Evolutionary conservation across 2,888 invertebrate genomes (phyloP), one percentile per base, ranked within the genome.

Genomic region (Morinoia aosen): DNA sequence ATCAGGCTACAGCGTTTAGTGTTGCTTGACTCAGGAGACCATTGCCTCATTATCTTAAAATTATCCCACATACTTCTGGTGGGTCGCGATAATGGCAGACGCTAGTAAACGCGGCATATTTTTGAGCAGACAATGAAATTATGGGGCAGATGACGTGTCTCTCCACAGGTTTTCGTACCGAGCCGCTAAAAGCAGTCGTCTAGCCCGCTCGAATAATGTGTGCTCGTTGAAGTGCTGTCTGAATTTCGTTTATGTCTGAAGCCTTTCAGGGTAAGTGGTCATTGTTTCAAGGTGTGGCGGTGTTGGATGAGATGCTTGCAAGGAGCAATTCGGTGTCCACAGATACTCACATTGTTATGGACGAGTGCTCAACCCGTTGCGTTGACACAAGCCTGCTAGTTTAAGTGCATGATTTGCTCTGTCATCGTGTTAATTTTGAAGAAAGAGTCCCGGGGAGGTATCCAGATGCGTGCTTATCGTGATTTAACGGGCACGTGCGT

Each of bases 241-340:
- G 76, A 76, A 76, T 76, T 76, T 76, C 76, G 25, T 25, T 76
- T 76, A 76, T 33, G 76, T 76, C 76, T 76, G 76, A 76, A 76
- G 76, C 76, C 76, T 76, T 76, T 76, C 76, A 76, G 76, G 76
- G 76, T 76, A 76, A 76, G 76, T 76, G 76, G 76, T 76, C 76
- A 76, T 25, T 76, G 76, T 76, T 76, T 76, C 76, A 10, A 76
- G 76, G 76, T 76, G 76, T 76, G 25, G 76, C 76, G 16, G 76
- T 76, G 76, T 76, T 76, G 76, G 33, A 2, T 76, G 8, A 76
- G 76, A 76, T 76, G 76, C 76, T 76, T 33, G 76, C 19, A 1
- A 76, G 76, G 76, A 76, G 76, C 76, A 25, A 33, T 33, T 76
- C 25, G 33, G 25, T 76, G 76, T 16, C 76, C 25, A 8, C 76